Evolutionary conservation across 2,888 invertebrate species (phyloP).

Genomic region (Phlogophora meticulosa): DNA sequence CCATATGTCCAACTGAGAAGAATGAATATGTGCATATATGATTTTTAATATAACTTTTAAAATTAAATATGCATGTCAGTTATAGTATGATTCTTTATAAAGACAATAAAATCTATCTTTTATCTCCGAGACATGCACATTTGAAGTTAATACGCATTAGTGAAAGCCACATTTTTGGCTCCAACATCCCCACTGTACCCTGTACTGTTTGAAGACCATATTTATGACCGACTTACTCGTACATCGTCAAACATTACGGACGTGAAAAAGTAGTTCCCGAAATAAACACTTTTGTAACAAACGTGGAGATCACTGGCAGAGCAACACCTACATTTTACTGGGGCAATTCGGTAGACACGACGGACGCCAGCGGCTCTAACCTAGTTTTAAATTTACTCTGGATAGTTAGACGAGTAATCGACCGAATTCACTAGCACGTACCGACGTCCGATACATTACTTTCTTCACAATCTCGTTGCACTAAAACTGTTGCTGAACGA

Average conservation of each 20-base stretch:
- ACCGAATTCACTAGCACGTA: conserved; percentile 71
- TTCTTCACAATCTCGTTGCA: conserved; percentile 35
- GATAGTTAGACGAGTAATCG: conserved; percentile 77
- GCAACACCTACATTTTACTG: conserved; percentile 68
- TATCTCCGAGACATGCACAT: no score
- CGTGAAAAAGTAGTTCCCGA: conserved; percentile 54
- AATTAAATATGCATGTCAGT: no score
- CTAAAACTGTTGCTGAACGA: conserved; percentile 41
- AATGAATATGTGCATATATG: no score
- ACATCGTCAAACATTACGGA: conserved; percentile 33
- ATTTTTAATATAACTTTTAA: no score
- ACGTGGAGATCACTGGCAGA: conserved; percentile 40
- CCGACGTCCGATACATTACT: conserved; percentile 54
- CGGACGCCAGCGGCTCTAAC: conserved; percentile 78
- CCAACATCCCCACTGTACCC: neutral
- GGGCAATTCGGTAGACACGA: conserved; percentile 75
- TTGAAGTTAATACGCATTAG: no score
- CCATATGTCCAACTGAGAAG: no score
- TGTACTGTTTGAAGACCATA: neutral
- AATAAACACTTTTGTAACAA: conserved; percentile 58
- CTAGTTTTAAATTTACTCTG: conserved; percentile 87
- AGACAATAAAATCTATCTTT: no score
- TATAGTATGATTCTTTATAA: no score
- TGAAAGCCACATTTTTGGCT: neutral
- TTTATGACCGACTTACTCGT: conserved; percentile 27